These are phyloP conservation scores for Oxytorus armatus DNA, from an alignment of 2,888 invertebrate genomes.

Conservation along the genomic window DNA sequence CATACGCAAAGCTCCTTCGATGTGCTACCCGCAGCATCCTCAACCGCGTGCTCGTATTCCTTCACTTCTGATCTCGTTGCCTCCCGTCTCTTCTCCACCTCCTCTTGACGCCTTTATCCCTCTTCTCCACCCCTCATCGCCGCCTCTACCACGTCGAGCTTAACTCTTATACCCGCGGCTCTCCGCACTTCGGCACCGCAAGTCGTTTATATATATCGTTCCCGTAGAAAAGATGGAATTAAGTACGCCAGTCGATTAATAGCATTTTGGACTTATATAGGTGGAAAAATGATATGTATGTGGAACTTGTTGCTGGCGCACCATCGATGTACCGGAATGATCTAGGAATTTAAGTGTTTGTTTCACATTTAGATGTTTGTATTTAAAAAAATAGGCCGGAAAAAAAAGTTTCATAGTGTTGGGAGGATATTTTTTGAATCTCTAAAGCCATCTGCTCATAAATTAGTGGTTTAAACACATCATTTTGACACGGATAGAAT, in stretches of 20 bases:
- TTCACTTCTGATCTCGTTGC: conserved; percentile 47
- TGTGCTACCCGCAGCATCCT: conserved; percentile 22
- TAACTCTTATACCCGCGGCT: conserved; percentile 10
- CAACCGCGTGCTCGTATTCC: conserved; percentile 43
- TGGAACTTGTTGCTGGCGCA: neutral
- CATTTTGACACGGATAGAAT: too few relatives aligned
- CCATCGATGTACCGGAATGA: neutral
- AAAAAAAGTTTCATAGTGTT: too few relatives aligned
- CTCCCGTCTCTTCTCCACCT: conserved; percentile 30
- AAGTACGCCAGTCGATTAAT: conserved; percentile 16
- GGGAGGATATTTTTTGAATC: too few relatives aligned
- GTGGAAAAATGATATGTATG: conserved; percentile 14
- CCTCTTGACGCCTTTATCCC: conserved; percentile 17
- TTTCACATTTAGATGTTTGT: too few relatives aligned
- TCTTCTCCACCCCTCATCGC: conserved; percentile 19
- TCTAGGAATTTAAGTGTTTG: neutral
- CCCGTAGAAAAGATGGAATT: neutral
- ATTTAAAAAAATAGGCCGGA: too few relatives aligned
- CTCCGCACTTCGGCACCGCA: neutral
- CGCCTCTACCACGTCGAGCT: conserved; percentile 37
- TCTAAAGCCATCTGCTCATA: too few relatives aligned
- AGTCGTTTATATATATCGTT: neutral
- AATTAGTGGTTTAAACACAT: too few relatives aligned
- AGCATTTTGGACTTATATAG: conserved; percentile 4
- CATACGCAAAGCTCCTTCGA: conserved; percentile 19